Evolutionary conservation across 2,113 vertebrate genomes (phyloP).

Genomic region (Chloropsis cyanopogon): DNA sequence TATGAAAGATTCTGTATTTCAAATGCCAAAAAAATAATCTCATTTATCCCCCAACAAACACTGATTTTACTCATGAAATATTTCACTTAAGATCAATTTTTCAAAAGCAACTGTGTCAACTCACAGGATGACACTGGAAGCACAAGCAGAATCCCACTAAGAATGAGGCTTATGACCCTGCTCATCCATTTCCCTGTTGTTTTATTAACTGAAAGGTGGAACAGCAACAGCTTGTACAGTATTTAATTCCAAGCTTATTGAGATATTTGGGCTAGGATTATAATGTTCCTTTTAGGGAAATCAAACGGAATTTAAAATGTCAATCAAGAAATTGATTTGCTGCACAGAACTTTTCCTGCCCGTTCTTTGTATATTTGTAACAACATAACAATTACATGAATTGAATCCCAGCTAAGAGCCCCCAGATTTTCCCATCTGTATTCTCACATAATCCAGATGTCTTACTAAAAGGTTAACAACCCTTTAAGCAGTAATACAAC

Average conservation of each 20-base stretch:
- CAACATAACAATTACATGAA: background rate
- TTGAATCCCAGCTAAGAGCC: background rate
- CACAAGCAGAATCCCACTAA: background rate
- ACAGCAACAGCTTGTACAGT: background rate
- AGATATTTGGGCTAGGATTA: background rate
- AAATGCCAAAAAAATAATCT: background rate
- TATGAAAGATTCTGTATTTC: background rate
- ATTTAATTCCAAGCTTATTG: background rate
- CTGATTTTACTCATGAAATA: background rate
- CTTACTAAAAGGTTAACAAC: background rate
- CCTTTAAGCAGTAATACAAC: background rate
- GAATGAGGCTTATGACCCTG: background rate
- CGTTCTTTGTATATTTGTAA: background rate
- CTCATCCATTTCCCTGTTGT: background rate
- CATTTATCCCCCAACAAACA: background rate
- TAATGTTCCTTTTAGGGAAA: background rate
- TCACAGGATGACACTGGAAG: background rate
- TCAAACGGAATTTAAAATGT: background rate
- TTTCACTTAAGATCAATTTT: background rate
- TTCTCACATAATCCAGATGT: background rate
- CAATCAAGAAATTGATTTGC: background rate
- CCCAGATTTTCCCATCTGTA: background rate
- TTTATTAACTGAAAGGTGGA: background rate
- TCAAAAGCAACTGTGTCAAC: background rate
- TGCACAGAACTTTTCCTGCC: background rate